phyloP scores from a whole-genome alignment of 2,113 vertebrate species.

The Sander vitreus region DNA sequence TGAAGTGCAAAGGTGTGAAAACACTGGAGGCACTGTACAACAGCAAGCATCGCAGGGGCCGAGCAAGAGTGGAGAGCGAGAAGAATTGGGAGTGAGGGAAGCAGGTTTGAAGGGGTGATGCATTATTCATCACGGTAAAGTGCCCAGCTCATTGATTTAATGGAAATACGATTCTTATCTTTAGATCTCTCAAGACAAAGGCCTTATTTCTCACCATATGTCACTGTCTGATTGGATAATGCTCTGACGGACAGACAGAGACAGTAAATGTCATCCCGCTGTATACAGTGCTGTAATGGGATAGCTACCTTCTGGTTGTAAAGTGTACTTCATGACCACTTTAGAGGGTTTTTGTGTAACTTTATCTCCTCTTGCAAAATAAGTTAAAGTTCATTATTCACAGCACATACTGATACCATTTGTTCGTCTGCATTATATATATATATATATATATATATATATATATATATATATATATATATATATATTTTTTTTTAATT shows the following conservation, averaged over 20 bases:
- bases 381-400: background rate
- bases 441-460: no score
- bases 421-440: background rate
- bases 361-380: background rate
- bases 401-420: background rate
- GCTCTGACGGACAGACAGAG: constrained; percentile 65
- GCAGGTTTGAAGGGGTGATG: constrained; percentile 59
- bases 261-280: constrained; percentile 61
- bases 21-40: constrained; percentile 65
- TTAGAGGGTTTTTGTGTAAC: background rate
- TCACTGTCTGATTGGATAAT: constrained; percentile 81
- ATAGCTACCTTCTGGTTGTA: constrained; percentile 32
- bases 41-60: constrained; percentile 55
- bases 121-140: constrained; percentile 82
- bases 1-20: constrained; percentile 77
- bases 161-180: constrained; percentile 84
- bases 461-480: no score
- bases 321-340: constrained; percentile 27
- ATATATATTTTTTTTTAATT: no score
- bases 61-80: constrained; percentile 29
- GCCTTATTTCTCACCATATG: constrained; percentile 76
- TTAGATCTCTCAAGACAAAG: constrained; percentile 80
- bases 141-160: constrained; percentile 82
- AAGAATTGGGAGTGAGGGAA: constrained; percentile 44
- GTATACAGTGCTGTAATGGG: constrained; percentile 27